Conservation (phyloP, 2,888 invertebrate species). For the Dicyrtoma fusca region DNA sequence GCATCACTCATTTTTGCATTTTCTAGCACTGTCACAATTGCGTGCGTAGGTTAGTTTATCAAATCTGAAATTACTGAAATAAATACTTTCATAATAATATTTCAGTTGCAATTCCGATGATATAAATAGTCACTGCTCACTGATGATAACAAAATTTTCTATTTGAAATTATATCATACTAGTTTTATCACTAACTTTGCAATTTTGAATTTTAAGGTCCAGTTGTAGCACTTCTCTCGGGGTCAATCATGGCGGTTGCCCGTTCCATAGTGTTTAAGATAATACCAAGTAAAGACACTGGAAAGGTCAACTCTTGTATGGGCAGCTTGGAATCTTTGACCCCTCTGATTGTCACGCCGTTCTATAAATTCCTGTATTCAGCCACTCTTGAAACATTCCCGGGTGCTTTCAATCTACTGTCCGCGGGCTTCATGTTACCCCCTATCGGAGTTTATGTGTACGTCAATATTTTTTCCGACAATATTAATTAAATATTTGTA, state of each 20-base stretch:
- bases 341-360: constrained; percentile 67
- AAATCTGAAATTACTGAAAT: background rate
- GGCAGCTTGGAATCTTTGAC: constrained; percentile 69
- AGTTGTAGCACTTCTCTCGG: constrained; percentile 41
- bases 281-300: constrained; percentile 72
- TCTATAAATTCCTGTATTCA: constrained; percentile 70
- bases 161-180: too few relatives aligned
- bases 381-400: constrained; percentile 65
- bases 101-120: background rate
- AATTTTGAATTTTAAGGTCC: constrained; percentile 37
- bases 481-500: too few relatives aligned
- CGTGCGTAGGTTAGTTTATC: constrained; percentile 45
- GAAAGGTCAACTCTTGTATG: constrained; percentile 70
- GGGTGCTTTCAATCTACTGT: constrained; percentile 66
- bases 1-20: constrained; percentile 39
- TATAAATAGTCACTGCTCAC: too few relatives aligned
- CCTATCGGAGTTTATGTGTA: constrained; percentile 47
- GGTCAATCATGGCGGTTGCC: constrained; percentile 46
- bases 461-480: constrained; percentile 22
- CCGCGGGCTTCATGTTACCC: constrained; percentile 61
- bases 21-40: constrained; percentile 34
- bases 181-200: too few relatives aligned
- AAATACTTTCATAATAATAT: background rate
- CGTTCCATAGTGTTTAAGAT: constrained; percentile 82
- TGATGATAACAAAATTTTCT: too few relatives aligned